Percentiles rank a stretch among this genome's conserved stretches.
These are phyloP conservation scores for Rattus norvegicus DNA, from an alignment of 2,113 vertebrate genomes.

Conservation along the genomic window GRCr8 NC_086031.1:74556001-74556500, in stretches of 20 bases:
- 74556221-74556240: background rate
- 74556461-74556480: background rate
- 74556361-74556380: conserved; percentile 46
- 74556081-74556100: background rate
- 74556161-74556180: fast-evolving
- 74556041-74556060: background rate
- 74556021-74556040: background rate
- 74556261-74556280: background rate
- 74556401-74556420: background rate
- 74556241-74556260: background rate
- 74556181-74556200: too few relatives aligned
- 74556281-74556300: background rate
- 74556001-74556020: background rate
- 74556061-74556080: background rate
- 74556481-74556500: background rate
- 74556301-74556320: background rate
- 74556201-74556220: background rate
- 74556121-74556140: background rate
- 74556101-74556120: background rate
- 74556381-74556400: background rate
- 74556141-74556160: background rate
- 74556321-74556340: conserved; percentile 15
- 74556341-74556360: conserved; percentile 22
- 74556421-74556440: conserved; percentile 26
- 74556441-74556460: background rate